phyloP scores from a whole-genome alignment of 2,113 vertebrate genomes.

The Platysteira castanea region DNA sequence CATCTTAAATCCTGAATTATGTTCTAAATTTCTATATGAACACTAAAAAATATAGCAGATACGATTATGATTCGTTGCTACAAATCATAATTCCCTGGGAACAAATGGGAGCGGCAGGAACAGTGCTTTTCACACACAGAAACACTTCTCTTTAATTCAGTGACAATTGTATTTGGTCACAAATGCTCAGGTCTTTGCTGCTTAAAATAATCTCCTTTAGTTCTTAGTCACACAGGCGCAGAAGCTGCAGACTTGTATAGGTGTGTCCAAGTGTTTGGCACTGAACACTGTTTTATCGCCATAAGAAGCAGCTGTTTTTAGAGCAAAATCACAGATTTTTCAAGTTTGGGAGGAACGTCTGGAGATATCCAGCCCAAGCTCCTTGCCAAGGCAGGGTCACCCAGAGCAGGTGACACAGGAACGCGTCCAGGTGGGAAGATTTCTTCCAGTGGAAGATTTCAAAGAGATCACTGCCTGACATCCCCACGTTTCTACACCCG shows the following conservation, averaged over 20 bases:
- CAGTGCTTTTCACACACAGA: neutral
- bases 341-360: neutral
- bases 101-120: neutral
- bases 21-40: neutral
- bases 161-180: neutral
- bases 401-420: neutral
- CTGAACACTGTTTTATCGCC: neutral
- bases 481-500: too few relatives aligned
- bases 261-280: neutral
- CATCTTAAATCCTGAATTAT: neutral
- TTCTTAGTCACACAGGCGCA: neutral
- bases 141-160: neutral
- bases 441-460: neutral
- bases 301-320: neutral
- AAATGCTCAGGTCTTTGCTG: neutral
- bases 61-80: rapidly evolving
- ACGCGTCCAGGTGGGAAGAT: neutral
- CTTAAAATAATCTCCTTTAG: constrained; percentile 36
- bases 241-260: neutral
- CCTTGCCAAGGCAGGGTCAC: neutral
- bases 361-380: neutral
- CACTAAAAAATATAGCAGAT: neutral
- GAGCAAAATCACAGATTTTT: neutral
- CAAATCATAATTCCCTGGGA: neutral
- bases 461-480: neutral